Percentiles rank a stretch among this genome's conserved stretches.
These are phyloP conservation scores for Linnaemya tessellans DNA, from an alignment of 2,888 invertebrate genomes.

Conservation along the genomic window DNA sequence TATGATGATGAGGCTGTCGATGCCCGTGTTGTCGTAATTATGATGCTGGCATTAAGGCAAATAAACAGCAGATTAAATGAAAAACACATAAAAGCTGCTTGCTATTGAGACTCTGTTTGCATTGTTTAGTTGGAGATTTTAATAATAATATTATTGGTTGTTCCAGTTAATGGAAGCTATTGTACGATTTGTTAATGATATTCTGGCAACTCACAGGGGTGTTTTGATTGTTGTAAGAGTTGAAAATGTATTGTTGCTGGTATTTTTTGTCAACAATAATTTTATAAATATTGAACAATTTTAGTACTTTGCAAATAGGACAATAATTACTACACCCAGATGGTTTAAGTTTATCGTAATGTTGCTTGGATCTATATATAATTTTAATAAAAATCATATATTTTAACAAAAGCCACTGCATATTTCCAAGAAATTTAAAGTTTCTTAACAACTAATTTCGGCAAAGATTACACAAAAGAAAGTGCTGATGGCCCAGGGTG, in stretches of 20 bases:
- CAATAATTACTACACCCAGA: background rate
- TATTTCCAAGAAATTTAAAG: too few species aligned
- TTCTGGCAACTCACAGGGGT: background rate
- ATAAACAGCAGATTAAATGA: constrained; percentile 37
- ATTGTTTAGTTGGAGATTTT: constrained; percentile 1
- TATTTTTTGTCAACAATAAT: background rate
- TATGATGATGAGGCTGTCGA: background rate
- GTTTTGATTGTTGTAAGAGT: background rate
- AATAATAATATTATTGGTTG: background rate
- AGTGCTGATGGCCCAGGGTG: too few species aligned
- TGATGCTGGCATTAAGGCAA: constrained; percentile 9
- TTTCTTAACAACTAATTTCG: too few species aligned
- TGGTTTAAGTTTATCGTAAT: too few species aligned
- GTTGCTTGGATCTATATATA: too few species aligned
- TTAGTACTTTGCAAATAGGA: background rate
- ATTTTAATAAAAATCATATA: too few species aligned
- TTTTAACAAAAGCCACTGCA: too few species aligned
- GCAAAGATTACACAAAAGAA: too few species aligned
- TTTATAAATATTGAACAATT: background rate
- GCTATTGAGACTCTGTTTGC: constrained; percentile 7
- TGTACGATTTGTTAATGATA: background rate
- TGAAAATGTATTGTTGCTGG: background rate
- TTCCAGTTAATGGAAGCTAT: background rate
- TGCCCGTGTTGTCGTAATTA: background rate
- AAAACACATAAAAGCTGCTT: constrained; percentile 11